A percentile compares a stretch with the other conserved stretches of the same genome.
phyloP scores from a whole-genome alignment of 1,140 invertebrate species.

The Dreissena rostriformis region DNA sequence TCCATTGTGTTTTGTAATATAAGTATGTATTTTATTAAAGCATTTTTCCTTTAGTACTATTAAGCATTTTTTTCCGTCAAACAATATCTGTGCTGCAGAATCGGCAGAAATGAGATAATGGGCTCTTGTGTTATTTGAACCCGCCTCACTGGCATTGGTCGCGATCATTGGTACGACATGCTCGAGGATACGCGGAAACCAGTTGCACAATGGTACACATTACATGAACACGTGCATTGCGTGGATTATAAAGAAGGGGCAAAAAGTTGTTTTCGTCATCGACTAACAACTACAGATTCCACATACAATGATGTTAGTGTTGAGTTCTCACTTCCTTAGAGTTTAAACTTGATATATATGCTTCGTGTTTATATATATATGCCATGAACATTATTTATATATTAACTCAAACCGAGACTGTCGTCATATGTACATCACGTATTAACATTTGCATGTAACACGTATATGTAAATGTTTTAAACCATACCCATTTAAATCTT shows the following conservation, averaged over 20 bases:
- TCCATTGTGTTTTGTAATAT: too few species aligned
- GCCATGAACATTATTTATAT: too few species aligned
- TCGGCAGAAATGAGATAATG: slow-evolving; percentile 93
- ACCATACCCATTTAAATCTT: too few species aligned
- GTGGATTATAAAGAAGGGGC: slow-evolving; percentile 55
- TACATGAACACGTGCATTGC: slow-evolving; percentile 84
- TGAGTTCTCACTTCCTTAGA: background rate
- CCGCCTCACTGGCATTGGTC: slow-evolving; percentile 88
- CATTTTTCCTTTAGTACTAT: too few species aligned
- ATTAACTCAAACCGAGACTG: too few species aligned
- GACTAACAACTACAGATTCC: slow-evolving; percentile 66
- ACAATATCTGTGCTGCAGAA: slow-evolving; percentile 85
- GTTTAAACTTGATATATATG: too few species aligned
- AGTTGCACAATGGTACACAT: slow-evolving; percentile 92
- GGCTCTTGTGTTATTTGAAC: slow-evolving; percentile 91
- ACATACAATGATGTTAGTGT: slow-evolving; percentile 33
- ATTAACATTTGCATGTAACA: too few species aligned
- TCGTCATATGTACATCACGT: too few species aligned
- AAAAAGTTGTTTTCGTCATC: slow-evolving; percentile 67
- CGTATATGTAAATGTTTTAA: too few species aligned
- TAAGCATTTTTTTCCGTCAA: too few species aligned
- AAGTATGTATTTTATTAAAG: too few species aligned
- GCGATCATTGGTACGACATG: slow-evolving; percentile 95
- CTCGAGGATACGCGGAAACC: slow-evolving; percentile 91
- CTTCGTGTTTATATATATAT: too few species aligned